These are phyloP conservation scores for Temnothorax curvispinosus DNA, from an alignment of 1,140 invertebrate genomes.

Conservation along the genomic window DNA sequence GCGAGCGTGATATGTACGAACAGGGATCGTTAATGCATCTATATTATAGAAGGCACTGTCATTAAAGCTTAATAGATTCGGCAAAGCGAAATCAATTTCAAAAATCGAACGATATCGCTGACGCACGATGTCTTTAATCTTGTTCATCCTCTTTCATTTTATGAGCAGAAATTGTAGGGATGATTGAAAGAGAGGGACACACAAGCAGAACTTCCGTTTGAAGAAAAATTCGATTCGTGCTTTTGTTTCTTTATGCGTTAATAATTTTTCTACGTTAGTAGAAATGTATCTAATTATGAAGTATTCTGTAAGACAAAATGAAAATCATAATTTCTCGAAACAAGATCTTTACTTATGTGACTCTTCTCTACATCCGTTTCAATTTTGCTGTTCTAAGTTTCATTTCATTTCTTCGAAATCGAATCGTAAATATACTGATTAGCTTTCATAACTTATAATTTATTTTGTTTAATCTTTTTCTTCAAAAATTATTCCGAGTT, in stretches of 20 bases:
- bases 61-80: conserved; percentile 58
- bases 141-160: conserved; percentile 16
- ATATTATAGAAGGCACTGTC: conserved; percentile 45
- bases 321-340: not conserved
- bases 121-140: conserved; percentile 48
- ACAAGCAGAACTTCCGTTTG: not conserved
- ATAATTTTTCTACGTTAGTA: not conserved
- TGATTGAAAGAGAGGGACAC: not conserved
- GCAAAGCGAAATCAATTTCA: conserved; percentile 43
- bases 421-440: too few species aligned
- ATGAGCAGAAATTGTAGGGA: not conserved
- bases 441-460: not conserved
- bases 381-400: not conserved
- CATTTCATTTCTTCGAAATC: not conserved
- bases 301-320: not conserved
- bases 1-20: conserved; percentile 22
- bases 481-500: not conserved
- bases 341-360: not conserved
- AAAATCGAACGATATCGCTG: conserved; percentile 9
- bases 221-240: not conserved
- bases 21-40: conserved; percentile 40
- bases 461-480: not conserved
- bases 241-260: not conserved
- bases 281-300: not conserved
- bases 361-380: not conserved